A percentile compares a stretch with the other conserved stretches of the same genome.
Conservation (phyloP, 2,797 vertebrate genomes). For the Karalla daura region DNA sequence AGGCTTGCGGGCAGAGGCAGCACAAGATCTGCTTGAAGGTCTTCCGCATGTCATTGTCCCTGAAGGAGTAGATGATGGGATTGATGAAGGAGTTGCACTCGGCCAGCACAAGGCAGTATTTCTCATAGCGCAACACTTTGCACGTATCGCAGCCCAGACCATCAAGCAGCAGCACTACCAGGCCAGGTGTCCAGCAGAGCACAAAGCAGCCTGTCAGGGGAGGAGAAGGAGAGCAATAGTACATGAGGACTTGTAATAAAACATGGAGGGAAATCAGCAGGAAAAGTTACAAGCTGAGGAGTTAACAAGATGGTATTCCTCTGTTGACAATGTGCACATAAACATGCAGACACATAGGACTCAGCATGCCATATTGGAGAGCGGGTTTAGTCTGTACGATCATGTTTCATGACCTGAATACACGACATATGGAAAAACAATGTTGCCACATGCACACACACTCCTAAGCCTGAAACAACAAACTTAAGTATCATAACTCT, state of each 20-base stretch:
- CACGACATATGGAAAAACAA: constrained; percentile 55
- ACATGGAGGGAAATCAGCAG: background rate
- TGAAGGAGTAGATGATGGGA: constrained; percentile 92
- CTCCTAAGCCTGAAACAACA: too few species aligned
- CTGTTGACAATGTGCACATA: constrained; percentile 19
- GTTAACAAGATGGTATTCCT: constrained; percentile 40
- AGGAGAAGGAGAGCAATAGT: background rate
- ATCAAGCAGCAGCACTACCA: constrained; percentile 92
- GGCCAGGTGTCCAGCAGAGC: constrained; percentile 94
- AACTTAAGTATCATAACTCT: too few species aligned
- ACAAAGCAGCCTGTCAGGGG: constrained; percentile 88
- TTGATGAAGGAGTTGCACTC: constrained; percentile 94
- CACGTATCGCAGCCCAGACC: constrained; percentile 83
- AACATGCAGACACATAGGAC: constrained; percentile 17
- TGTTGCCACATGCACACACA: constrained; percentile 56
- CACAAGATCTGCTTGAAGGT: constrained; percentile 91
- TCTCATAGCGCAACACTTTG: constrained; percentile 86
- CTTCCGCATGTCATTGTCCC: constrained; percentile 91
- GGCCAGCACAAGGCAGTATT: constrained; percentile 92
- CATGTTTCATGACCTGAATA: constrained; percentile 73
- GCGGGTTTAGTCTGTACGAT: constrained; percentile 62
- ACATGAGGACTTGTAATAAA: constrained; percentile 5
- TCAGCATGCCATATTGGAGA: constrained; percentile 35
- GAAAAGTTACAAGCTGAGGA: constrained; percentile 6
- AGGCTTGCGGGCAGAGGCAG: constrained; percentile 61